A percentile compares a stretch with the other conserved stretches of the same genome.
Conservation (phyloP, 2,888 invertebrate genomes). For the Eurytoma californica region DNA sequence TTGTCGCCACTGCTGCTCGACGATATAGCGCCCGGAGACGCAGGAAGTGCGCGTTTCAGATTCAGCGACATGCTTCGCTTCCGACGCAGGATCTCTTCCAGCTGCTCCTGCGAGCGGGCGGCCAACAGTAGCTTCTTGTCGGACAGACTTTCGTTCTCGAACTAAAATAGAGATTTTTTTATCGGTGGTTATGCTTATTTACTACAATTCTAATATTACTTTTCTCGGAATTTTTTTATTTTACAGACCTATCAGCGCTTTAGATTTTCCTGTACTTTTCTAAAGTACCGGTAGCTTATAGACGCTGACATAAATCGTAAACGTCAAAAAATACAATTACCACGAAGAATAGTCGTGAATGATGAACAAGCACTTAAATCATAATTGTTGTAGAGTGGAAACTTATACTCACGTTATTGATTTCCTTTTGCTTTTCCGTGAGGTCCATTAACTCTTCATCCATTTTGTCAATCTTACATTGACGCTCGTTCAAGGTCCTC, state of each 20-base stretch:
- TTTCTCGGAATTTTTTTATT: background rate
- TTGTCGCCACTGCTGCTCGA: constrained; percentile 58
- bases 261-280: background rate
- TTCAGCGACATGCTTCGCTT: constrained; percentile 83
- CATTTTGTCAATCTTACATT: constrained; percentile 82
- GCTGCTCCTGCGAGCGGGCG: constrained; percentile 76
- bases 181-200: background rate
- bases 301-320: background rate
- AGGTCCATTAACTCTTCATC: constrained; percentile 83
- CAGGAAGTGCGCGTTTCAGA: constrained; percentile 78
- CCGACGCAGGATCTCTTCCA: constrained; percentile 76
- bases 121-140: constrained; percentile 75
- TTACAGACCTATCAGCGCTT: background rate
- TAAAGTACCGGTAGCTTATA: too few species aligned
- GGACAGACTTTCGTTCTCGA: constrained; percentile 65
- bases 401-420: constrained; percentile 64
- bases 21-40: constrained; percentile 70
- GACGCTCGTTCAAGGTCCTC: constrained; percentile 79
- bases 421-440: constrained; percentile 78
- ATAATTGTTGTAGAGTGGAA: background rate
- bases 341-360: too few species aligned
- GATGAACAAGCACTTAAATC: too few species aligned
- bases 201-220: background rate
- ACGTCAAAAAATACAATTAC: background rate
- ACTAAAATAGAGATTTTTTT: constrained; percentile 59